phyloP scores from a whole-genome alignment of 2,797 vertebrate species.

The Myoxocephalus aenaeus region DNA sequence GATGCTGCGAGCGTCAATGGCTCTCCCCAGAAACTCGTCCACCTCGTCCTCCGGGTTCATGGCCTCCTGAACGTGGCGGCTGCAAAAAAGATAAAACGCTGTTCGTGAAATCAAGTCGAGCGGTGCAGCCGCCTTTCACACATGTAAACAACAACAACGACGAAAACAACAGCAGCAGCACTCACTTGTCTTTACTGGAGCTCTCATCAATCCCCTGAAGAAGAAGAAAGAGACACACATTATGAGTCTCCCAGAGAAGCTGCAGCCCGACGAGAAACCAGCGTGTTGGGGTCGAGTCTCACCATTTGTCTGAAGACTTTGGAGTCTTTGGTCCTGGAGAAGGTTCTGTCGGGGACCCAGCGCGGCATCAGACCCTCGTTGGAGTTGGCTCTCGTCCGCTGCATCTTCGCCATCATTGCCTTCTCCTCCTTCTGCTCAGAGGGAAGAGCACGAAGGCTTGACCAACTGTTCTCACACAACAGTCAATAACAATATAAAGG shows the following conservation, averaged over 20 bases:
- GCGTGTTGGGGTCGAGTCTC: conserved; percentile 60
- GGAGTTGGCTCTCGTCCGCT: conserved; percentile 92
- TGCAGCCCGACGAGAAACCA: neutral
- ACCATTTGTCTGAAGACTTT: conserved; percentile 99
- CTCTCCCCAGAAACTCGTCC: conserved; percentile 94
- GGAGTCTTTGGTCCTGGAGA: conserved; percentile 94
- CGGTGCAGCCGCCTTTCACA: neutral
- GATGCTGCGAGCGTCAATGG: conserved; percentile 95
- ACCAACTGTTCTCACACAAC: conserved; percentile 59
- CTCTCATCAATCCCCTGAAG: conserved; percentile 93
- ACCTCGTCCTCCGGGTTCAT: conserved; percentile 96
- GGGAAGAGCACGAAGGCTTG: conserved; percentile 50
- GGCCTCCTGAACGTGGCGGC: conserved; percentile 92
- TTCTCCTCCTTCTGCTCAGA: conserved; percentile 93
- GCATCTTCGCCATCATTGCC: conserved; percentile 95
- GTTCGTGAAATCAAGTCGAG: neutral
- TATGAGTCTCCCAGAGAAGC: conserved; percentile 23
- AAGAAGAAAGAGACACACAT: conserved; percentile 32
- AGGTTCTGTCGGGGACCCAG: conserved; percentile 94
- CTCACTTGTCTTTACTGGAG: conserved; percentile 96
- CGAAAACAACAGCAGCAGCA: neutral
- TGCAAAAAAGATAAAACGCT: conserved; percentile 53
- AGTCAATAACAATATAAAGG: conserved; percentile 24
- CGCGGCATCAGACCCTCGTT: conserved; percentile 91
- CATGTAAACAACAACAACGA: neutral